Conservation (phyloP, 2,888 invertebrate species). For the Ctenicera cuprea region DNA sequence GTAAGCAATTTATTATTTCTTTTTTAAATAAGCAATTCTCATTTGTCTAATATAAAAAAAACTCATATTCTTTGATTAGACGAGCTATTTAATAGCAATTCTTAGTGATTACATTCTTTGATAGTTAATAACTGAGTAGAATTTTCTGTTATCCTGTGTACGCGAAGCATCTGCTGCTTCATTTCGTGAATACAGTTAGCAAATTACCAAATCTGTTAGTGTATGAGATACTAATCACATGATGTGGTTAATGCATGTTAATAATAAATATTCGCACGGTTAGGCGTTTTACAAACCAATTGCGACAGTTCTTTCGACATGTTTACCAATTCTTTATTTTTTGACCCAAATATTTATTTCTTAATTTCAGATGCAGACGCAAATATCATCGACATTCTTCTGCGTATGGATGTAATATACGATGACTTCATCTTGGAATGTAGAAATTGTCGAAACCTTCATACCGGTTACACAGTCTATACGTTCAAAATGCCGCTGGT, state of each 20-base stretch:
- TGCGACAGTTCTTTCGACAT: slow-evolving; percentile 4
- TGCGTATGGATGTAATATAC: slow-evolving; percentile 3
- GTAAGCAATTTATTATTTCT: not conserved
- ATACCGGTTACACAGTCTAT: not conserved
- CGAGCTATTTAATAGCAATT: slow-evolving; percentile 1
- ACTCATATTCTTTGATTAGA: not conserved
- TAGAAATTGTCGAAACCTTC: not conserved
- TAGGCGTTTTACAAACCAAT: not conserved
- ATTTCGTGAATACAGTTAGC: slow-evolving; percentile 6
- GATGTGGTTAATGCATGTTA: no score
- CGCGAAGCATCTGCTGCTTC: slow-evolving; percentile 18
- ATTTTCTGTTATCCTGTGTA: slow-evolving; percentile 1
- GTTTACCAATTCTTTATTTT: slow-evolving; percentile 5
- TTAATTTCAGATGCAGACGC: not conserved
- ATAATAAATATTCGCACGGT: not conserved
- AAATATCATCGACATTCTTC: slow-evolving; percentile 25
- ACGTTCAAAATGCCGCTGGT: no score
- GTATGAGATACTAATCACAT: not conserved
- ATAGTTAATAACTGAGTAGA: slow-evolving; percentile 2
- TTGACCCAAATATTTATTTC: slow-evolving; percentile 28
- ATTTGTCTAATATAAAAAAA: not conserved
- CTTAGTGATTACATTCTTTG: not conserved
- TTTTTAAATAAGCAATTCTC: not conserved
- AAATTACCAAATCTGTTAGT: slow-evolving; percentile 2
- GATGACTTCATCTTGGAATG: not conserved